These are phyloP conservation scores for Panagrolaimus sp. DNA, from an alignment of 1,140 invertebrate genomes.

Conservation along the genomic window DNA sequence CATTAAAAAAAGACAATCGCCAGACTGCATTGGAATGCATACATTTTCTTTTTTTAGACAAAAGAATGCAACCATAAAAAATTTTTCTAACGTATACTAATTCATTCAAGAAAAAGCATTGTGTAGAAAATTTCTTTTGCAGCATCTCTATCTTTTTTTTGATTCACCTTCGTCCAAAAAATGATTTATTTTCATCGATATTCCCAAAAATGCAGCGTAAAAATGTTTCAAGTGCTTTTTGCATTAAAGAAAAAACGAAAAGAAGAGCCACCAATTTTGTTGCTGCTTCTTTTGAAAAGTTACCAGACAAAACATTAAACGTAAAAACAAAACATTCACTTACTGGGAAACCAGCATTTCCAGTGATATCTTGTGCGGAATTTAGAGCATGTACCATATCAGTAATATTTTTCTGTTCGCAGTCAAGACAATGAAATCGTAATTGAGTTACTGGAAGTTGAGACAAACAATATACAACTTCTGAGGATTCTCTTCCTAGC, in stretches of 20 bases:
- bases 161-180: no score
- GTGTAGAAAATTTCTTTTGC: no score
- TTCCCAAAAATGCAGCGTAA: constrained; percentile 1
- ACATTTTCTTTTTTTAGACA: no score
- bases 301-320: background rate
- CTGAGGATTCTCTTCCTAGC: constrained; percentile 45
- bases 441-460: constrained; percentile 56
- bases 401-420: constrained; percentile 54
- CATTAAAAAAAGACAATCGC: no score
- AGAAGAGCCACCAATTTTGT: background rate
- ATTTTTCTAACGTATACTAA: no score
- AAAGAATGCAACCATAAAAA: no score
- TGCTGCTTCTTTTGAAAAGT: constrained; percentile 7
- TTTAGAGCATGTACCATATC: constrained; percentile 57
- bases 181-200: no score
- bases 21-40: no score
- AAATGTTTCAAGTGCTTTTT: background rate
- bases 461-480: constrained; percentile 54
- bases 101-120: no score
- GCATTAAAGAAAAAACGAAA: constrained; percentile 18
- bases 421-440: constrained; percentile 57
- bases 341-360: constrained; percentile 55
- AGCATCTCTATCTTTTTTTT: no score
- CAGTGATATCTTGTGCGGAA: constrained; percentile 55
- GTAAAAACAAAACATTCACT: constrained; percentile 26